phyloP scores from a whole-genome alignment of 64 coral and sea anemone species.

The Platygyra sinensis region DNA sequence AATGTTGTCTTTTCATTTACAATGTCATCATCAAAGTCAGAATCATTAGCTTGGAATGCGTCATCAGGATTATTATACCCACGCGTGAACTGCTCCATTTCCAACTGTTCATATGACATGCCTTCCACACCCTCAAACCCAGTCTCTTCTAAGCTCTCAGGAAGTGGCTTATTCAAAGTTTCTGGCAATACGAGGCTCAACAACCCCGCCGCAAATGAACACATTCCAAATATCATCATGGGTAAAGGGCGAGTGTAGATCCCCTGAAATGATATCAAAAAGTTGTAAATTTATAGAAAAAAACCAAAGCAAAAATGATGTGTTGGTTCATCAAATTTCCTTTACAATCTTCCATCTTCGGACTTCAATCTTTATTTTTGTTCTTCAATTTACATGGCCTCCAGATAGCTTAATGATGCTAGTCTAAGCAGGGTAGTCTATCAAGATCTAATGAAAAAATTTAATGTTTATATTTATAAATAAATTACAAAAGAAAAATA shows the following conservation, averaged over 20 bases:
- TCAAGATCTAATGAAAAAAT: no score
- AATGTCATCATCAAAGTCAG: slow-evolving; percentile 89
- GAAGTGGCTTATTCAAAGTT: slow-evolving; percentile 89
- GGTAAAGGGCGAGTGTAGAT: slow-evolving; percentile 88
- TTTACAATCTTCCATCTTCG: neutral
- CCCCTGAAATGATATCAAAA: slow-evolving; percentile 54
- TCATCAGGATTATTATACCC: slow-evolving; percentile 55
- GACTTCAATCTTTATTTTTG: neutral
- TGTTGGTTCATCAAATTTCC: neutral
- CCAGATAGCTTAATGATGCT: no score
- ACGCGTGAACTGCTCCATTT: slow-evolving; percentile 73
- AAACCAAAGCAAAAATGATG: neutral
- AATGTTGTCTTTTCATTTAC: slow-evolving; percentile 87
- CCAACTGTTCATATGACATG: slow-evolving; percentile 57
- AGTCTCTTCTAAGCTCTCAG: slow-evolving; percentile 91
- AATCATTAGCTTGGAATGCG: slow-evolving; percentile 82
- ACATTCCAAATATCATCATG: slow-evolving; percentile 97
- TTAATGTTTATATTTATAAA: no score
- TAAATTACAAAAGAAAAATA: no score
- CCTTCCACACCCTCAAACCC: slow-evolving; percentile 53
- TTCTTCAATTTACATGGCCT: no score
- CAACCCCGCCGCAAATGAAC: slow-evolving; percentile 80
- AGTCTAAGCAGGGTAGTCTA: no score
- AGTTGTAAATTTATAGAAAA: neutral
- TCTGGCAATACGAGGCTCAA: slow-evolving; percentile 79